These are phyloP conservation scores for Drosophila testacea DNA, from an alignment of 2,888 invertebrate genomes.

Conservation along the genomic window DNA sequence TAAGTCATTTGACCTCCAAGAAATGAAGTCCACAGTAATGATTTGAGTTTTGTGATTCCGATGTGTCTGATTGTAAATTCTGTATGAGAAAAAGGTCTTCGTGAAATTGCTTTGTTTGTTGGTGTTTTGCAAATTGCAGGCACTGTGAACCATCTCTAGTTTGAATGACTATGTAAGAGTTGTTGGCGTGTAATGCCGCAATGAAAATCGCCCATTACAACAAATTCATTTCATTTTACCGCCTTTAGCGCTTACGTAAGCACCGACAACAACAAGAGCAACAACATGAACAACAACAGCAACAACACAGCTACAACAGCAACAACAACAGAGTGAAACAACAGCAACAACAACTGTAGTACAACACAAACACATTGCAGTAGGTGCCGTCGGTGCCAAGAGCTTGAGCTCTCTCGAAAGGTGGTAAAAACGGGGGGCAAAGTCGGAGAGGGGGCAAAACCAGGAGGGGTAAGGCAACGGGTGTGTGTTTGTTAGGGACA, in stretches of 20 bases:
- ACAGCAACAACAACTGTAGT: constrained; percentile 14
- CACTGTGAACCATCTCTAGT: constrained; percentile 43
- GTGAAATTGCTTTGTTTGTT: background rate
- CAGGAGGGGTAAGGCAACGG: constrained; percentile 10
- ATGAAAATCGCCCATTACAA: constrained; percentile 80
- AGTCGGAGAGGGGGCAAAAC: constrained; percentile 8
- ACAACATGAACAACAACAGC: constrained; percentile 15
- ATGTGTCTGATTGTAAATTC: background rate
- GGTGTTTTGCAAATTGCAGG: background rate
- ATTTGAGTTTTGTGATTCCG: no score
- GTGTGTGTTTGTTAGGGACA: constrained; percentile 38
- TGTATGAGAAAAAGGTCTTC: background rate
- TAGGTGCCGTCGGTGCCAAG: constrained; percentile 60
- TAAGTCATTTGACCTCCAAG: no score
- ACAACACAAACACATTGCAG: constrained; percentile 46
- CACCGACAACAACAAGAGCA: constrained; percentile 41
- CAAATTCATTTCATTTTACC: constrained; percentile 80
- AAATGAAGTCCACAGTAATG: no score
- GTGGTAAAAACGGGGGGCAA: constrained; percentile 16
- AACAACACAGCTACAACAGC: constrained; percentile 31
- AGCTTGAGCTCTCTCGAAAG: constrained; percentile 44
- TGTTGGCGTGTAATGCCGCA: constrained; percentile 73
- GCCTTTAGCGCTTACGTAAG: constrained; percentile 77
- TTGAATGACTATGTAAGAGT: constrained; percentile 43
- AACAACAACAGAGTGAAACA: constrained; percentile 17